Base-by-base conservation (phyloP, 1,140 invertebrate species). In the Meloidogyne hapla region DNA sequence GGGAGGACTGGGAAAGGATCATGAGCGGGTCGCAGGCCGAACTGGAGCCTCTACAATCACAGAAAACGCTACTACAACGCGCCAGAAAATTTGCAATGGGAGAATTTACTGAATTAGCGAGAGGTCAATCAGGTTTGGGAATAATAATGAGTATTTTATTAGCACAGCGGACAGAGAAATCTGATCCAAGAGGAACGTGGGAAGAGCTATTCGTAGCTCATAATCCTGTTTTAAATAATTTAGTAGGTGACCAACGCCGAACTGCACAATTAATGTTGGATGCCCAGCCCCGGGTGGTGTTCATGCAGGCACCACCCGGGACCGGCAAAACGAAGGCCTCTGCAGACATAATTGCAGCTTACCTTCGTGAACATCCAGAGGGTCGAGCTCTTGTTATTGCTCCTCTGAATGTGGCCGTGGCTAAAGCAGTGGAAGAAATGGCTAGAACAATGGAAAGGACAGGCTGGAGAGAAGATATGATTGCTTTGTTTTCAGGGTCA, bases 241-340 rank as follows among this genome's bases (percentile, higher is more conserved):
- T 68, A 4, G n/a, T 18, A 8, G 66, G n/a, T 2, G 66, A 42
- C 18, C 66, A 68, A 26, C 66, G 23, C n/a, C 8, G n/a, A 26
- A 68, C 66, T n/a, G 66, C 66, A 9, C 23, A n/a, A 23, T 12
- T 28, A 5, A 68, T 68, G 66, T 9, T 68, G 66, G 66, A 68
- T 10, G 18, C 21, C 21, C 9, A n/a, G 8, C 26, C 18, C 0
- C 66, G 66, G 6, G 21, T 68, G 0, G n/a, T 23, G 8, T 25
- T n/a, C 1, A 10, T 10, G 21, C n/a, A 25, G 23, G 66, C 66
- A 2, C 66, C 66, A 10, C 66, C 66, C 5, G 66, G 66, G 10
- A 68, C 66, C 18, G 66, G 66, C 9, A 68, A 68, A 68, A 68
- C 66, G 0, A 10, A 68, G 8, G 8, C 18, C 6, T 18, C 66